Percentiles rank a stretch among this genome's conserved stretches.
Conservation (phyloP, 2,888 invertebrate species). For the Phasia obesa region DNA sequence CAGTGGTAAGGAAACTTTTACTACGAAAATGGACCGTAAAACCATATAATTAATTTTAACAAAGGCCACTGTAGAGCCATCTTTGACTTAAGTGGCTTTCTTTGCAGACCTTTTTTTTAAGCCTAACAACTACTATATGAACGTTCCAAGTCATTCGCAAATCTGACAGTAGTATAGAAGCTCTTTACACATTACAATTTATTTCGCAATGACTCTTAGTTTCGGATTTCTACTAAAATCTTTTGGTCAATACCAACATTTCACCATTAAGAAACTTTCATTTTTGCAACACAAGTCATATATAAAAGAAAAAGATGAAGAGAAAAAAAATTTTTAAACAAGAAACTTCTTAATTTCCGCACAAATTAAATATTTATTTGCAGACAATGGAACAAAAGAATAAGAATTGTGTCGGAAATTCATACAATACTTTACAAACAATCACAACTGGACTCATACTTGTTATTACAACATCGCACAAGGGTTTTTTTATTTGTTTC, state of each 20-base stretch:
- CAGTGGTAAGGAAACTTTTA: too few relatives aligned
- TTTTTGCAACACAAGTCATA: slow-evolving; percentile 47
- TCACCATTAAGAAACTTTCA: slow-evolving; percentile 27
- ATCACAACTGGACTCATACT: slow-evolving; percentile 21
- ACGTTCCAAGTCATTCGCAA: too few relatives aligned
- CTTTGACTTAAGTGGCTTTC: too few relatives aligned
- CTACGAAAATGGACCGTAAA: too few relatives aligned
- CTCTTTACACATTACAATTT: too few relatives aligned
- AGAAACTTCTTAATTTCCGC: slow-evolving; percentile 57
- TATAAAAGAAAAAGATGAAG: slow-evolving; percentile 6
- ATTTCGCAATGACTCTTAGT: too few relatives aligned
- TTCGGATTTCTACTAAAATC: not conserved
- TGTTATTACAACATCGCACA: slow-evolving; percentile 24
- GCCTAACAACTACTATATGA: too few relatives aligned
- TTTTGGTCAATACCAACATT: slow-evolving; percentile 10
- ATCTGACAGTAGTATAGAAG: too few relatives aligned
- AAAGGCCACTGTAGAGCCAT: too few relatives aligned
- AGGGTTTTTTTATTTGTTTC: slow-evolving; percentile 44
- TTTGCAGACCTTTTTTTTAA: too few relatives aligned
- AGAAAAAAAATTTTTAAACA: slow-evolving; percentile 24
- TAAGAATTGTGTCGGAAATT: slow-evolving; percentile 51
- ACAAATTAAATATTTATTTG: slow-evolving; percentile 63
- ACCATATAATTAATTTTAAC: too few relatives aligned
- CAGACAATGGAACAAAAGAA: slow-evolving; percentile 62
- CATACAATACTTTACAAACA: slow-evolving; percentile 40